Evolutionary conservation across 2,797 vertebrate species (phyloP).

Genomic region (Takifugu rubripes): DNA sequence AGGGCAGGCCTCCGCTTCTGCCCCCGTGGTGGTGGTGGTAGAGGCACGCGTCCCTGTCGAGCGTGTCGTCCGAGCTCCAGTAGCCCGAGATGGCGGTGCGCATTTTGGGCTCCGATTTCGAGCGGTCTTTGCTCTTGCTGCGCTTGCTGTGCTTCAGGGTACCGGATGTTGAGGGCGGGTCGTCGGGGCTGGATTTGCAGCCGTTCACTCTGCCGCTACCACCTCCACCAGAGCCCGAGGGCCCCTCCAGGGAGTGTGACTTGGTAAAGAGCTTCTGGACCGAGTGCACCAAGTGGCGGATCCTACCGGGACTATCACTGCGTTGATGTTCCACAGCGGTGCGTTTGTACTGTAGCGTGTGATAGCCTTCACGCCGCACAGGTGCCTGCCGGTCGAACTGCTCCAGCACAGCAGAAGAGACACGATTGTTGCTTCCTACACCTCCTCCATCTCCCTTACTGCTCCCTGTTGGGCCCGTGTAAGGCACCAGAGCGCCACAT

Average conservation of each 20-base stretch:
- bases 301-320: constrained; percentile 92
- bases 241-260: constrained; percentile 94
- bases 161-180: constrained; percentile 63
- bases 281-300: constrained; percentile 93
- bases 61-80: constrained; percentile 94
- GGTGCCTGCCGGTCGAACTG: constrained; percentile 89
- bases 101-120: constrained; percentile 83
- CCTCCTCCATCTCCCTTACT: constrained; percentile 43
- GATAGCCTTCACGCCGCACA: constrained; percentile 88
- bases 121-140: constrained; percentile 91
- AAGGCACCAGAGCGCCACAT: constrained; percentile 82
- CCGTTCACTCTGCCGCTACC: constrained; percentile 71
- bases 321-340: constrained; percentile 88
- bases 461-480: constrained; percentile 53
- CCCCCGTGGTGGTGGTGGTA: constrained; percentile 76
- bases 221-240: constrained; percentile 65
- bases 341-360: constrained; percentile 94
- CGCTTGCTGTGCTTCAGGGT: constrained; percentile 83
- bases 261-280: constrained; percentile 98
- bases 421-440: constrained; percentile 67
- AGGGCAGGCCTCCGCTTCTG: constrained; percentile 54
- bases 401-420: constrained; percentile 85
- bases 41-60: constrained; percentile 88
- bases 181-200: constrained; percentile 68
- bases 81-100: constrained; percentile 84